Base-by-base conservation (phyloP, 2,797 vertebrate species). In the Leptodactylus fallax region DNA sequence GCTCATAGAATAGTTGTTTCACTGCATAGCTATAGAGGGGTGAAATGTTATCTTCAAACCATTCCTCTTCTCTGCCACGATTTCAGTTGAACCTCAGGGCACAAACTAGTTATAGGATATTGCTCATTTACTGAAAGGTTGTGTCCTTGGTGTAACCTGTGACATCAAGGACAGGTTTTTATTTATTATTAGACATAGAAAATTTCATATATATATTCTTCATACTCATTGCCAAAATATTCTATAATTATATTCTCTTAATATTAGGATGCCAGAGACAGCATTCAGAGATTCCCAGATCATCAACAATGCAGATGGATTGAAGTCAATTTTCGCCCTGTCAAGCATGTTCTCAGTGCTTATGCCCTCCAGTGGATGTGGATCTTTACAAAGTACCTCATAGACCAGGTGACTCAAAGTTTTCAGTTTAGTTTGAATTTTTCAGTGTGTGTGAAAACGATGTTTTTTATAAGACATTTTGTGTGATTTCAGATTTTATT, bases 351-450 rank as follows among this genome's bases (percentile, higher is more conserved):
- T 87, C 86, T 86, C 61, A 53, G 61, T 63, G 45, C 74, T 0
- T 58, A 19, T 81, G 7, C 21, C 56, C 23, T 84, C 56, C 74
- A 78, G 16, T 90, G 90, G 90, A 89, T 83, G 13, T 86, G 53
- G 85, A 69, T 36, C 65, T 90, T 86, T 47, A 90, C 90, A 17
- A 91, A 90, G 84, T 87, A 86, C 63, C 80, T 87, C 11, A 87
- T 83, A 82, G 79, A 83, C 67, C 85, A 90, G 90, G 83, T 89
- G 51, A 84, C 23, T 13, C 27, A 8, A 36, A 36, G 36, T 36
- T 36, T 36, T 36, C 36, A 36, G 36, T 36, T 36, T 36, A 36
- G 36, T 36, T 36, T 36, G 36, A 36, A 2, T 36, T 36, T 36
- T 36, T 36, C 36, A 36, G 36, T n/a, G n/a, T n/a, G n/a, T n/a